Evolutionary conservation across 2,797 vertebrate species (phyloP), one percentile per base, ranked within the genome.

Genomic region (Sebastes dallii): DNA sequence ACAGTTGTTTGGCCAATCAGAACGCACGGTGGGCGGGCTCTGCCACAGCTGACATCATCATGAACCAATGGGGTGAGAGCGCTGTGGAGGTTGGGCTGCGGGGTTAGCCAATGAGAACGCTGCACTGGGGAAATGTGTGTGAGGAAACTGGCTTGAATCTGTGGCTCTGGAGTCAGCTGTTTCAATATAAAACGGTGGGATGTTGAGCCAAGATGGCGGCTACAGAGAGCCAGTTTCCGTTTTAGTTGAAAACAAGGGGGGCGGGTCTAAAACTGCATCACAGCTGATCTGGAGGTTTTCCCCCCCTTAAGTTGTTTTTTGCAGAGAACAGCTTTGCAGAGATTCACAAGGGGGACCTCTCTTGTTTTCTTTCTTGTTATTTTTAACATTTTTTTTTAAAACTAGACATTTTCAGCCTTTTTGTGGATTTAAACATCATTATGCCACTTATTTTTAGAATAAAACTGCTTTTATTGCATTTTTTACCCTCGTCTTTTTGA

Each of bases 271-370:
- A 92, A 80, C 88, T 82, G 91, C 94, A 95, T 94, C 93, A 92
- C 95, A 95, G 95, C 95, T 96, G 95, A 95, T 95, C 88, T 67
- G 81, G 87, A 92, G 89, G 85, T 79, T 78, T 72, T 81, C 89
- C 92, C 90, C 93, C 89, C 86, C 86, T 84, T 84, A 94, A 95
- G 91, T 96, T 96, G 94, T 95, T 95, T 95, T 95, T 94, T 95
- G 92, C 92, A 91, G 91, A 88, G 90, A 95, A 88, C 90, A 91
- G 93, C 91, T 91, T 93, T 94, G 94, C 94, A 95, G 93, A 93
- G 92, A 95, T 89, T 92, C 86, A 91, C 77, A 80, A 80, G 77
- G 83, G 91, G 82, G 72, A 85, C 64, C 75, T 87, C 80, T 87
- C 69, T 86, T 88, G 86, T 87, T 88, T 85, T 81, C 66, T 61